Evolutionary conservation across 2,797 vertebrate species (phyloP), one percentile per base, ranked within the genome.

Genomic region (Bothrops alternatus): DNA sequence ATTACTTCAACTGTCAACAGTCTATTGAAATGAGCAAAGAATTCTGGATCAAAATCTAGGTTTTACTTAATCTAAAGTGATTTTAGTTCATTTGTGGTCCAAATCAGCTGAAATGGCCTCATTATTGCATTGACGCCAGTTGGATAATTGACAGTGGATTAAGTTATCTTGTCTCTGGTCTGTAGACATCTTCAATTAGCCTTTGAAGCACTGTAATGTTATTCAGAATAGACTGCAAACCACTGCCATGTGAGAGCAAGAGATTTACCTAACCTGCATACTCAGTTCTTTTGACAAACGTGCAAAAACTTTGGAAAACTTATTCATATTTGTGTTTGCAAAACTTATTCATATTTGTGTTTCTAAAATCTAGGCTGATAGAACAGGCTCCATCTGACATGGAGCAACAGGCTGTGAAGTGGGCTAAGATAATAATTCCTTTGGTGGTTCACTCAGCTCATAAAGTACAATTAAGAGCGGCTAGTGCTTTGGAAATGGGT

Each of bases 401-500:
- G 99, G 98, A 98, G 1, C 97, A 98, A 3, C 97, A 98, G 18
- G 98, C 98, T 0, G 97, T 99, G 13, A 97, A 97, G 90, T 99
- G 99, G 99, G 98, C 98, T 2, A 99, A 98, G 95, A 96, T 99
- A 85, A 95, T 99, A 89, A 96, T 99, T 93, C 99, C 99, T 0
- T 97, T 99, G 95, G 98, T 99, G 0, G 98, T 99, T 87, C 99
- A 99, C 96, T 98, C 99, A 0, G 98, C 99, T n/a, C 98, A 98
- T 28, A 99, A 99, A 94, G 99, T 99, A 90, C 98, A 99, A 86
- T 93, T 99, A 0, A 97, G 98, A 82, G 98, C 99, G 0, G 99
- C 99, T 0, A 98, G 98, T 0, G 99, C 98, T 11, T 94, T 99
- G 96, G 99, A 99, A 96, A 97, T 99, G 98, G 98, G 99, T 3